phyloP scores from a whole-genome alignment of 2,797 vertebrate genomes.

The Bradypus variegatus region DNA sequence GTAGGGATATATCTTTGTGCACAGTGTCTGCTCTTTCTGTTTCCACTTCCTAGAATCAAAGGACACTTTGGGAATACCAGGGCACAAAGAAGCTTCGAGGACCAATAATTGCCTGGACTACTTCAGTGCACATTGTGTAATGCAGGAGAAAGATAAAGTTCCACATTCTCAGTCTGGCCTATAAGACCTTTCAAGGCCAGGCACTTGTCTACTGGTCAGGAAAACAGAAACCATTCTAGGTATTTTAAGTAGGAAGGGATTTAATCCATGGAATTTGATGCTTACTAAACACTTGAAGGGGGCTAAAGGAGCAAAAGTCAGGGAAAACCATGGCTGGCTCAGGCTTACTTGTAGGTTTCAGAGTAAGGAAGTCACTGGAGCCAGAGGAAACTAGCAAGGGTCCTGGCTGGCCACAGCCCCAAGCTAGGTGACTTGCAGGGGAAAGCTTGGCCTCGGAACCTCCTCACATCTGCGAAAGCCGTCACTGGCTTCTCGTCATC shows the following conservation, averaged over 20 bases:
- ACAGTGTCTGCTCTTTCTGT: neutral
- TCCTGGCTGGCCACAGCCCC: neutral
- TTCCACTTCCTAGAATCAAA: neutral
- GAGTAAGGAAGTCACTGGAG: neutral
- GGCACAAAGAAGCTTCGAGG: neutral
- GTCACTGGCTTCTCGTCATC: neutral
- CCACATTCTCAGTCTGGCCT: neutral
- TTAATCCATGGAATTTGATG: neutral
- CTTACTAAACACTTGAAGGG: neutral
- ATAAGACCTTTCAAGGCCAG: neutral
- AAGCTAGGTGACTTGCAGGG: neutral
- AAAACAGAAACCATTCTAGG: neutral
- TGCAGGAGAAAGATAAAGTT: neutral
- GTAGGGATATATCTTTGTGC: neutral
- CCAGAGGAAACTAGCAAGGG: neutral
- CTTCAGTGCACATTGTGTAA: neutral
- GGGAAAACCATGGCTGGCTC: neutral
- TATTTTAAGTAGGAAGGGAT: constrained; percentile 19
- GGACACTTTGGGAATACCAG: neutral
- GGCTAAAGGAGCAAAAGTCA: neutral
- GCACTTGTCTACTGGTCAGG: neutral
- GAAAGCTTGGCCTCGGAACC: neutral
- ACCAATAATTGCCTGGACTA: neutral
- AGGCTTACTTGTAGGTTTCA: neutral
- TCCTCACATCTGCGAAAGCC: neutral